phyloP scores from a whole-genome alignment of 2,888 invertebrate genomes.

The Leucophora obtusa region DNA sequence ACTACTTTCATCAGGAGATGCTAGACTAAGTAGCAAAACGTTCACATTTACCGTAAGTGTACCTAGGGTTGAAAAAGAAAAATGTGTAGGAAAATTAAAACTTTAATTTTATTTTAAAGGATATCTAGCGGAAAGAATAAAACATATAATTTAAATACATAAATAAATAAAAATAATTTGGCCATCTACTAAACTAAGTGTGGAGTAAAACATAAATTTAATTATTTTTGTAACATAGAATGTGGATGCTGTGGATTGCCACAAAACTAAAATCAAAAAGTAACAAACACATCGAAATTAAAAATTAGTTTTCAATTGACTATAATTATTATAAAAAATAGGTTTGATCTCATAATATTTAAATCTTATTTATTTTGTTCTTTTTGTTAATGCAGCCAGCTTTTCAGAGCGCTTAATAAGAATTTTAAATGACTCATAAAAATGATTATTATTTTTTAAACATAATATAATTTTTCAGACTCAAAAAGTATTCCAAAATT shows the following conservation, averaged over 20 bases:
- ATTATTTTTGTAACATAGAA: conserved; percentile 38
- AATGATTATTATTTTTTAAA: no score
- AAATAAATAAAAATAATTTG: not conserved
- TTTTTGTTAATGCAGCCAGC: no score
- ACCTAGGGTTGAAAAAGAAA: conserved; percentile 80
- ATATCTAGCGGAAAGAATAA: not conserved
- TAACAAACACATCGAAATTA: conserved; percentile 23
- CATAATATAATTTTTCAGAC: no score
- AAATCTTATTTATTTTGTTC: not conserved
- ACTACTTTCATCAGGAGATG: conserved; percentile 97
- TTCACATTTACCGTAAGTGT: conserved; percentile 95
- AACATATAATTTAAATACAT: not conserved
- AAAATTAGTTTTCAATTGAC: conserved; percentile 1
- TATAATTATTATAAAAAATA: not conserved
- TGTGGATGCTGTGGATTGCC: conserved; percentile 58
- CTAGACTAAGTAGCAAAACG: conserved; percentile 94
- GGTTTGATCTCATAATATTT: not conserved
- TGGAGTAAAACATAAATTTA: conserved; percentile 17
- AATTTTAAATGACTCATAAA: no score
- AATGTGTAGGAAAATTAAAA: not conserved
- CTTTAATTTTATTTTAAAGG: not conserved
- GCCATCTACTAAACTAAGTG: not conserved
- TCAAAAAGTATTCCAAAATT: no score
- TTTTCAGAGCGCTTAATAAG: no score
- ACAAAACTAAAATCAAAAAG: conserved; percentile 37